These are phyloP conservation scores for Agrotis ipsilon DNA, from an alignment of 2,888 invertebrate species.

Conservation along the genomic window DNA sequence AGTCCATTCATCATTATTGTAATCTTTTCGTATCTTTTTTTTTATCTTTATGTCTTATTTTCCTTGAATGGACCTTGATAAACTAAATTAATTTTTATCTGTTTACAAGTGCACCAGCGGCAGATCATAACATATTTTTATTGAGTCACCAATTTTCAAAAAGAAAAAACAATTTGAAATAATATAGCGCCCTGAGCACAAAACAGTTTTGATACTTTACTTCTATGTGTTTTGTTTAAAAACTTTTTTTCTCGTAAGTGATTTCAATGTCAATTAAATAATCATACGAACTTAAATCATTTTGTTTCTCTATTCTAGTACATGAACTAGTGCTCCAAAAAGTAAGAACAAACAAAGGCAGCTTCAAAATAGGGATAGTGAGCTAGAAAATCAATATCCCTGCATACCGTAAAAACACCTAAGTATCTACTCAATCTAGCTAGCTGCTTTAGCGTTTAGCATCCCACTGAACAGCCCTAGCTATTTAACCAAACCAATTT, in stretches of 20 bases:
- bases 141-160: background rate
- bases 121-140: slow-evolving; percentile 20
- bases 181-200: background rate
- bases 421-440: background rate
- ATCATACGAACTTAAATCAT: background rate
- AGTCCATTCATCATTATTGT: slow-evolving; percentile 5
- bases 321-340: background rate
- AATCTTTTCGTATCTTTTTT: slow-evolving; percentile 21
- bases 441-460: background rate
- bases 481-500: background rate
- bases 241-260: background rate
- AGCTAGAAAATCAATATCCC: slow-evolving; percentile 9
- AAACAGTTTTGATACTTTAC: background rate
- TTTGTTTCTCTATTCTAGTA: background rate
- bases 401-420: slow-evolving; percentile 3
- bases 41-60: background rate
- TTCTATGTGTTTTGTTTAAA: background rate
- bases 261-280: background rate
- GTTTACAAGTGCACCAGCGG: slow-evolving; percentile 8
- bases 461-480: background rate
- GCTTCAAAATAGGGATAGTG: slow-evolving; percentile 5
- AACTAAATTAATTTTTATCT: background rate
- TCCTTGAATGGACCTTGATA: slow-evolving; percentile 4
- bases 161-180: background rate
- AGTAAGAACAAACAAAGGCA: background rate